A percentile compares a stretch with the other conserved stretches of the same genome.
phyloP scores from a whole-genome alignment of 2,797 vertebrate species.

The Synaphobranchus kaupii region DNA sequence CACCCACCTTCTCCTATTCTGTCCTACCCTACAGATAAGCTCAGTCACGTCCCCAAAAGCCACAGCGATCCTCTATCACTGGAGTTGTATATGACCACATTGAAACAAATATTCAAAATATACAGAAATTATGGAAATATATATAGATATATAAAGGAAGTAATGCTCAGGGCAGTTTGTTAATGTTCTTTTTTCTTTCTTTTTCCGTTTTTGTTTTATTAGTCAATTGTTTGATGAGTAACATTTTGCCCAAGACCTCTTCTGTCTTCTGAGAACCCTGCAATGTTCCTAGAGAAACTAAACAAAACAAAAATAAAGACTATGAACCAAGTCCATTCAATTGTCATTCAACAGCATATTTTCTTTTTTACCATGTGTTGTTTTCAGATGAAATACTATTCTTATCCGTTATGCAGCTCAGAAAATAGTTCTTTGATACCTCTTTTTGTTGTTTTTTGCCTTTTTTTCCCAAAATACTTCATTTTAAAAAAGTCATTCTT shows the following conservation, averaged over 20 bases:
- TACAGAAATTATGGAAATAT: conserved; percentile 82
- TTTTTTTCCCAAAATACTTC: conserved; percentile 81
- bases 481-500: conserved; percentile 72
- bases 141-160: conserved; percentile 70
- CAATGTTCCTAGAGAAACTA: conserved; percentile 63
- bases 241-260: conserved; percentile 35
- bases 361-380: conserved; percentile 50
- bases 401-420: conserved; percentile 61
- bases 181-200: conserved; percentile 41
- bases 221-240: conserved; percentile 45
- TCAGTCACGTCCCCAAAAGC: conserved; percentile 28
- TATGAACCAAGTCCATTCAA: conserved; percentile 60
- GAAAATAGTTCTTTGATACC: conserved; percentile 75
- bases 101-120: conserved; percentile 85
- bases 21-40: background rate
- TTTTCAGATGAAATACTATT: conserved; percentile 53
- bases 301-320: conserved; percentile 70
- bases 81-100: conserved; percentile 72
- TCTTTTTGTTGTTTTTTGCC: conserved; percentile 55
- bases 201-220: conserved; percentile 54
- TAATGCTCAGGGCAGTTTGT: conserved; percentile 73
- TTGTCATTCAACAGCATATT: conserved; percentile 61
- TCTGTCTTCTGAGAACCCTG: conserved; percentile 56
- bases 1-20: background rate
- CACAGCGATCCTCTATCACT: conserved; percentile 54